Evolutionary conservation across 2,113 vertebrate genomes (phyloP), one percentile per base, ranked within the genome.

Genomic region (Ictalurus furcatus): DNA sequence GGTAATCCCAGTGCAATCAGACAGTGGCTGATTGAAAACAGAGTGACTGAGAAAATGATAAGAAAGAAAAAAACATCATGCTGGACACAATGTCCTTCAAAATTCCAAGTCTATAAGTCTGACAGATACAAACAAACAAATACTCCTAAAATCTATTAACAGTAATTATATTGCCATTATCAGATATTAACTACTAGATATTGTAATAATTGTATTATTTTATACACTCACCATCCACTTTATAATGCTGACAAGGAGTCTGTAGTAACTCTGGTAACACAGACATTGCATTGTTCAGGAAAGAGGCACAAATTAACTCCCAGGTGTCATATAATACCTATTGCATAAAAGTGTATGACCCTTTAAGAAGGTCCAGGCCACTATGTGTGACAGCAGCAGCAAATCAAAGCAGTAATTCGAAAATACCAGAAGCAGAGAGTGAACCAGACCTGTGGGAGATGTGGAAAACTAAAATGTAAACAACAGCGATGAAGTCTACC

Each of bases 1-100:
- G 58, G 90, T 93, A 94, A 95, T 95, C 93, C 93, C 90, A 91
- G 89, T 86, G 92, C 93, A 94, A 94, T 95, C 94, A 93, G 85
- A 88, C 85, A 92, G 84, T 85, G 90, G 52, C 88, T 92, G 93
- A 94, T 93, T 92, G 92, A 94, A 93, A 87, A 90, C 84, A 79
- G 52, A 34, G 88, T 52, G 90, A 83, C 63, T 76, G 88, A 90
- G 90, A 89, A 90, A 92, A 90, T 90, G 86, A 91, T 88, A 90
- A 90, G 88, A 88, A 92, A 86, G 44, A 48, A 48, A 48, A 65
- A 61, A 61, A 65, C 12, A 65, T 67, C 91, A 91, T 86, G 91
- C 48, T 91, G 93, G 89, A 92, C 93, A 92, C 92, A 92, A 89
- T 93, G 93, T 94, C 93, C 93, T 94, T 94, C 93, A 91, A 88